phyloP scores from a whole-genome alignment of 1,140 invertebrate species.

The Varroa destructor region DNA sequence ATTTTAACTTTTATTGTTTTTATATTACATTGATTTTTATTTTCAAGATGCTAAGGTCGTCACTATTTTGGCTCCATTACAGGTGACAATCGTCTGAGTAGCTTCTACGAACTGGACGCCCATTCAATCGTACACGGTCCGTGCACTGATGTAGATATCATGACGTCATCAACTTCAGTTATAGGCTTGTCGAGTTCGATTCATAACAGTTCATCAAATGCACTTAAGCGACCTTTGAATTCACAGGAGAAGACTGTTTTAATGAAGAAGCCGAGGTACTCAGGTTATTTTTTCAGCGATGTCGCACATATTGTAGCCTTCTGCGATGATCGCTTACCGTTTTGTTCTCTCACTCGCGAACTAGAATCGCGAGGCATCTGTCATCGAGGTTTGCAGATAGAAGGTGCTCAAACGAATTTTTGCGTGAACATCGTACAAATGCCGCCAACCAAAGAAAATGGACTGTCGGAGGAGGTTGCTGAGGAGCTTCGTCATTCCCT shows the following conservation, averaged over 20 bases:
- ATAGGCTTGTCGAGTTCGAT: neutral
- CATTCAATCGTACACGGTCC: slow-evolving; percentile 84
- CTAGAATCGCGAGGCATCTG: slow-evolving; percentile 27
- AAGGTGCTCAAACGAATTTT: slow-evolving; percentile 70
- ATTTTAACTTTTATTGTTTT: neutral
- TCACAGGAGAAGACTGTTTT: slow-evolving; percentile 23
- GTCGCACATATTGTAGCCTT: slow-evolving; percentile 82
- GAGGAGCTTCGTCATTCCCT: slow-evolving; percentile 40
- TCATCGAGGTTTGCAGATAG: slow-evolving; percentile 73
- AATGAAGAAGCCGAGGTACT: slow-evolving; percentile 53
- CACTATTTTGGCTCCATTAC: neutral
- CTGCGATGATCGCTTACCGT: slow-evolving; percentile 78
- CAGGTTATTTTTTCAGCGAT: slow-evolving; percentile 83
- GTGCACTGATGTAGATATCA: slow-evolving; percentile 56
- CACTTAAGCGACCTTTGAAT: neutral
- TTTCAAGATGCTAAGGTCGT: neutral
- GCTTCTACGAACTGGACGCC: slow-evolving; percentile 56
- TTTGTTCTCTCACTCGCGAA: slow-evolving; percentile 31
- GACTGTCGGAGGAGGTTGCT: neutral
- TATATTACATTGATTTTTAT: neutral
- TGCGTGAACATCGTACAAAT: slow-evolving; percentile 60
- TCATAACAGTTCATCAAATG: neutral
- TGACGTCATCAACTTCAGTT: neutral
- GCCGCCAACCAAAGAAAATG: neutral
- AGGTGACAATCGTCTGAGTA: slow-evolving; percentile 19